Conservation (phyloP, 2,797 vertebrate species). For the Lateolabrax maculatus region DNA sequence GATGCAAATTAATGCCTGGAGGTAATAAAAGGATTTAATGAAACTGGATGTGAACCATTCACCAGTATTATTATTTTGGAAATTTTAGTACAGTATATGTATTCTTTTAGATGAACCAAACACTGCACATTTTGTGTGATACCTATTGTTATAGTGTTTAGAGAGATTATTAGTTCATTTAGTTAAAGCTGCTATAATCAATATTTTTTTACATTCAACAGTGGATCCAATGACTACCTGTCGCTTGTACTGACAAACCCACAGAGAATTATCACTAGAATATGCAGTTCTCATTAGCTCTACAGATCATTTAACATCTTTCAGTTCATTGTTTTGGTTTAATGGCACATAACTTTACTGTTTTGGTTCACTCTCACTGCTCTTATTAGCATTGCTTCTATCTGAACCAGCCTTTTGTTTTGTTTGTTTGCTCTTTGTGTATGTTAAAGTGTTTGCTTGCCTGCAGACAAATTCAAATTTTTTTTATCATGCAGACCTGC, state of each 20-base stretch:
- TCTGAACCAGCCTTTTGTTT: neutral
- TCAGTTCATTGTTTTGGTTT: constrained; percentile 1
- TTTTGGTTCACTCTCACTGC: neutral
- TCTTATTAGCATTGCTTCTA: neutral
- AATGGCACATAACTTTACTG: neutral
- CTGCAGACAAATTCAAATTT: neutral
- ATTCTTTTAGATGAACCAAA: constrained; percentile 6
- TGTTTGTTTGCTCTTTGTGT: neutral
- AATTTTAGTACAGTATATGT: neutral
- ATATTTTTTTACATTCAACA: neutral
- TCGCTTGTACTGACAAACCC: neutral
- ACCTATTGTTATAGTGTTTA: neutral
- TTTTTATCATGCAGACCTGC: constrained; percentile 4
- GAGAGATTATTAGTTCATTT: neutral
- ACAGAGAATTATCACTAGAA: neutral
- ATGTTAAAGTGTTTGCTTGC: constrained; percentile 7
- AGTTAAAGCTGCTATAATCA: neutral
- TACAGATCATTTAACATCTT: neutral
- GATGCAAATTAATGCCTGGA: constrained; percentile 21
- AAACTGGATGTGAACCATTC: constrained; percentile 11
- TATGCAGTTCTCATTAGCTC: neutral
- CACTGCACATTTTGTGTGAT: neutral
- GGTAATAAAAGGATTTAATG: constrained; percentile 22
- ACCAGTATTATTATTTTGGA: neutral
- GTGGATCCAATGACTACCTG: neutral